Conservation (phyloP, 2,888 invertebrate species). For the Neoscelio sp. region DNA sequence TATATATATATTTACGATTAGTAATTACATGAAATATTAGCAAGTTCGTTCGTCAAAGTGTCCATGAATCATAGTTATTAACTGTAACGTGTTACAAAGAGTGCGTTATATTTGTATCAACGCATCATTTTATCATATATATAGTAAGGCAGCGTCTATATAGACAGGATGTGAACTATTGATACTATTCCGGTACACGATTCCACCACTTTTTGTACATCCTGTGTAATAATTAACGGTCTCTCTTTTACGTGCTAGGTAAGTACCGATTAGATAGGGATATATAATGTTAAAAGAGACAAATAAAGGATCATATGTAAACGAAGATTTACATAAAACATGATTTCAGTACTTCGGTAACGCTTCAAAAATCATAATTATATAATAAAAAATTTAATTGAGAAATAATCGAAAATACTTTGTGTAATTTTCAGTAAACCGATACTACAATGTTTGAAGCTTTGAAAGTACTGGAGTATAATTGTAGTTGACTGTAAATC, state of each 20-base stretch:
- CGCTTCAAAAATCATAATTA: conserved; percentile 12
- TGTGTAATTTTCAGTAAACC: conserved; percentile 12
- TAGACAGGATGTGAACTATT: conserved; percentile 29
- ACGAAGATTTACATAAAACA: conserved; percentile 56
- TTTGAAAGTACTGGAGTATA: conserved; percentile 3
- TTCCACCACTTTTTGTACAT: conserved; percentile 45
- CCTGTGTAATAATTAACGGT: conserved; percentile 57
- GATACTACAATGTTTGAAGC: neutral
- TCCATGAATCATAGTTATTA: conserved; percentile 37
- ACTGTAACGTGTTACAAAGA: conserved; percentile 21
- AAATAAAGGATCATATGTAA: conserved; percentile 47
- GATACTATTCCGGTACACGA: conserved; percentile 49
- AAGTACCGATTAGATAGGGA: conserved; percentile 37
- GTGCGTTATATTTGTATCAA: conserved; percentile 31
- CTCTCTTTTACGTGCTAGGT: conserved; percentile 16
- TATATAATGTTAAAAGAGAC: conserved; percentile 15
- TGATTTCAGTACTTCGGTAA: conserved; percentile 34
- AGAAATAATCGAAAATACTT: conserved; percentile 11
- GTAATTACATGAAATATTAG: conserved; percentile 35
- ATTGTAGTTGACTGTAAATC: conserved; percentile 23
- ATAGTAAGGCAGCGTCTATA: conserved; percentile 17
- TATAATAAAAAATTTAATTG: conserved; percentile 20
- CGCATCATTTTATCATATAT: conserved; percentile 42
- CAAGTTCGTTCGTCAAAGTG: conserved; percentile 23
- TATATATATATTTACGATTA: conserved; percentile 35